Evolutionary conservation across 2,113 vertebrate species (phyloP).

Genomic region (Pelodiscus sinensis): DNA sequence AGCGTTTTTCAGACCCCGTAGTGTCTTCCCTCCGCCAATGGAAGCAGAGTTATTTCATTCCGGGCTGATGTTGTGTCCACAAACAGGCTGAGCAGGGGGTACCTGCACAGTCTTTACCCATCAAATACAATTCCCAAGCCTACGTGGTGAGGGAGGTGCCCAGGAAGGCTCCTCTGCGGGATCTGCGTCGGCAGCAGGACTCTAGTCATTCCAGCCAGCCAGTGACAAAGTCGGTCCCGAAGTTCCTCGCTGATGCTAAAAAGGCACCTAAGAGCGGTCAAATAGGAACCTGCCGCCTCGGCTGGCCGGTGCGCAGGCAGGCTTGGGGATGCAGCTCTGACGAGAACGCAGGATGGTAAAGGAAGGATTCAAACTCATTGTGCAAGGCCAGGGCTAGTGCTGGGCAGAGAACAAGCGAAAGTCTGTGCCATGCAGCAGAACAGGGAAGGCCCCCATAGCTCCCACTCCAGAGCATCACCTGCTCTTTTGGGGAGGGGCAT

Average conservation of each 20-base stretch:
- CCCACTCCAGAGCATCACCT: accelerated
- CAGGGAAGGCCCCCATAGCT: background rate
- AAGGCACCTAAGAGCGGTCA: background rate
- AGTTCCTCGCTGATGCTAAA: background rate
- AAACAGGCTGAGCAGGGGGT: background rate
- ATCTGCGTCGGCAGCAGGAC: background rate
- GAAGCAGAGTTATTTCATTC: background rate
- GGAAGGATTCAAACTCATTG: background rate
- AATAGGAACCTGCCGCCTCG: background rate
- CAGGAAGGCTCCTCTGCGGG: background rate
- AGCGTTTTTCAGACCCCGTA: background rate
- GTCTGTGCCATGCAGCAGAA: background rate
- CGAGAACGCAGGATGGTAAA: background rate
- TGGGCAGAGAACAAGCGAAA: background rate
- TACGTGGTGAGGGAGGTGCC: background rate
- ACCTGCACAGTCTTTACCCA: background rate
- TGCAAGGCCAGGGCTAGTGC: background rate
- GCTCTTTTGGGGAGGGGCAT: background rate
- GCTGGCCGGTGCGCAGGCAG: background rate
- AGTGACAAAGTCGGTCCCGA: background rate
- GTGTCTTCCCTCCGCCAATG: background rate
- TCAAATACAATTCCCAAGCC: background rate
- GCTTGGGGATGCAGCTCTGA: background rate
- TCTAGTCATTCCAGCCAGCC: background rate
- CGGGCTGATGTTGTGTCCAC: background rate